Evolutionary conservation across 2,888 invertebrate genomes (phyloP), one percentile per base, ranked within the genome.

Genomic region (Lordiphosa fenestrarum): DNA sequence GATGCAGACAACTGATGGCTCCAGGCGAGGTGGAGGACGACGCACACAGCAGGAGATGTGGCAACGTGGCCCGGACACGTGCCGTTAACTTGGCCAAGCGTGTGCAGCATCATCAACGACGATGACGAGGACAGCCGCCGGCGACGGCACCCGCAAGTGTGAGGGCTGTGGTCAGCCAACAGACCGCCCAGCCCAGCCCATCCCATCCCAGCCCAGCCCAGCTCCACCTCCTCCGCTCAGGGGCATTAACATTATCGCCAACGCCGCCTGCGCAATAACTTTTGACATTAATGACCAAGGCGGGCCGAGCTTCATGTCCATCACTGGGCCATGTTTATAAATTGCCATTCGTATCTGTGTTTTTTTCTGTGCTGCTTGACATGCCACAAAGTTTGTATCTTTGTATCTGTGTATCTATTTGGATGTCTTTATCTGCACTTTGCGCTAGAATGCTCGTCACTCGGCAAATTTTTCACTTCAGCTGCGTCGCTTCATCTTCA

Each of bases 221-320:
- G 44, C 42, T 15, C 13, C 7, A 33, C 39, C 37, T 21, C 19
- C 12, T 25, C 21, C 25, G n/a, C 33, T 39, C 37, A 71, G 44
- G 35, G 33, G 52, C 41, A 53, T 71, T 72, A 71, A 64, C 74
- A 73, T 81, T 77, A 82, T 74, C 76, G 78, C 51, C 40, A 12
- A 47, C 55, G 52, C 67, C 80, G 77, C 81, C 84, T 76, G 81
- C 69, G 85, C 77, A 80, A 85, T 85, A 77, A 77, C 77, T 77
- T 77, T 83, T 85, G 77, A 84, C 78, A 82, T 80, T 80, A 80
- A 80, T 80, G 86, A 69, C 73, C 81, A 59, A 39, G 46, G 41
- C 46, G 10, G 50, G 21, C 51, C 58, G 54, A 65, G 52, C 54
- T 38, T 30, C 48, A 58, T 72, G 73, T 78, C 80, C 73, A 75